Evolutionary conservation across 2,888 invertebrate species (phyloP).

Genomic region (Spilarctia lutea): DNA sequence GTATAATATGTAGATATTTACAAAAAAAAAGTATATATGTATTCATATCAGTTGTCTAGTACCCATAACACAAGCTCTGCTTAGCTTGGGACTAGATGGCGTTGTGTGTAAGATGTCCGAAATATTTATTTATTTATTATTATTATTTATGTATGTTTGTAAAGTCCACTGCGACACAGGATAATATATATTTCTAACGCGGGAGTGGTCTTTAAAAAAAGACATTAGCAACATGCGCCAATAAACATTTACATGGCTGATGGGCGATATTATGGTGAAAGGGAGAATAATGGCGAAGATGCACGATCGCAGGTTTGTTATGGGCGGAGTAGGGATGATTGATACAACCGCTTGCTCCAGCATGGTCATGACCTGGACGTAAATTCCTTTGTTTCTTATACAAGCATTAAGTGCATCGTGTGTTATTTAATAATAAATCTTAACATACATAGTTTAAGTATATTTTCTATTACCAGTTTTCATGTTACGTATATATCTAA

Average conservation of each 20-base stretch:
- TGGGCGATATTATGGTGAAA: conserved; percentile 37
- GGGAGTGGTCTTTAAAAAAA: too few species aligned
- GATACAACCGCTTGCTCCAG: conserved; percentile 42
- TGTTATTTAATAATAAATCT: neutral
- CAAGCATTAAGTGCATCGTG: neutral
- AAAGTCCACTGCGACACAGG: too few species aligned
- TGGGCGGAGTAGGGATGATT: conserved; percentile 55
- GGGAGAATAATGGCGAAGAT: conserved; percentile 33
- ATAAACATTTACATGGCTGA: conserved; percentile 41
- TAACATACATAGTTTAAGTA: neutral
- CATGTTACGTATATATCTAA: too few species aligned
- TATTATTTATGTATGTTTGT: too few species aligned
- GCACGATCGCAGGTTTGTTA: conserved; percentile 38
- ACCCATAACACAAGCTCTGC: too few species aligned
- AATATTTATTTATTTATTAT: too few species aligned
- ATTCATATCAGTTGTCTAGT: too few species aligned
- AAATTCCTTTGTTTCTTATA: conserved; percentile 31
- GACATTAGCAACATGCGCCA: conserved; percentile 18
- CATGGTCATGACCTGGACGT: conserved; percentile 35
- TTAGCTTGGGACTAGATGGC: too few species aligned
- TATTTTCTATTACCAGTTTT: neutral
- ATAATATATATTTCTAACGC: too few species aligned
- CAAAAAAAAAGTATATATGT: too few species aligned
- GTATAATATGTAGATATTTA: too few species aligned
- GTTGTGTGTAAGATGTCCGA: too few species aligned